Base-by-base conservation (phyloP, 2,888 invertebrate genomes). In the Pammene fasciana region DNA sequence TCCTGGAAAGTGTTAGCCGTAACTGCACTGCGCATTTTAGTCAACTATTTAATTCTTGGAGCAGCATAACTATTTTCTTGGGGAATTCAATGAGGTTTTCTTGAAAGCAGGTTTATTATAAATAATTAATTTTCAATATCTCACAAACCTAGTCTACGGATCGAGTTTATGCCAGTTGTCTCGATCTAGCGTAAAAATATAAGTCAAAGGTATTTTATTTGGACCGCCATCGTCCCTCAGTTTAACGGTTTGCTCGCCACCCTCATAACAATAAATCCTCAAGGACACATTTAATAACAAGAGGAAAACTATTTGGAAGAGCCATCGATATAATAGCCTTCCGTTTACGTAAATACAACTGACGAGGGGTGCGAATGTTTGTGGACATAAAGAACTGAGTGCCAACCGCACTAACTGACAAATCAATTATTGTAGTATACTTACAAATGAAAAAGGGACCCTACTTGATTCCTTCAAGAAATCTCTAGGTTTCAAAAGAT, bases 11-110 rank as follows among this genome's bases (percentile, higher is more conserved):
- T 67, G 67, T 71, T 62, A 62, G 54, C n/a, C 59, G 36, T 36
- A 70, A 65, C 60, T 54, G 65, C 70, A 60, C 26, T 65, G 65
- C 60, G 55, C 65, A 70, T 70, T 65, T 65, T 60, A 61, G 50
- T 43, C 18, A 41, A 48, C 41, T 48, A 48, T 57, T 14, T 11
- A 14, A 66, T 48, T 57, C 41, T 66, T 48, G 10, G 56, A 48
- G 50, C 9, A 18, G 38, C 9, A 41, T n/a, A 18, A 59, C 1
- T 9, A 8, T 26, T 26, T 26, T 3, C 11, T 26, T 14, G 5
- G 5, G 14, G 14, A 46, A 46, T 14, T 14, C n/a, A 5, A 46
- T 9, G 46, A 14, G n/a, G 13, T 10, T 45, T 45, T 11, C 1
- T 13, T 26, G 26, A 26, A 26, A 26, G 26, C 26, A 26, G 26